Base-by-base conservation (phyloP, 2,797 vertebrate species). In the Melanitta fusca region DNA sequence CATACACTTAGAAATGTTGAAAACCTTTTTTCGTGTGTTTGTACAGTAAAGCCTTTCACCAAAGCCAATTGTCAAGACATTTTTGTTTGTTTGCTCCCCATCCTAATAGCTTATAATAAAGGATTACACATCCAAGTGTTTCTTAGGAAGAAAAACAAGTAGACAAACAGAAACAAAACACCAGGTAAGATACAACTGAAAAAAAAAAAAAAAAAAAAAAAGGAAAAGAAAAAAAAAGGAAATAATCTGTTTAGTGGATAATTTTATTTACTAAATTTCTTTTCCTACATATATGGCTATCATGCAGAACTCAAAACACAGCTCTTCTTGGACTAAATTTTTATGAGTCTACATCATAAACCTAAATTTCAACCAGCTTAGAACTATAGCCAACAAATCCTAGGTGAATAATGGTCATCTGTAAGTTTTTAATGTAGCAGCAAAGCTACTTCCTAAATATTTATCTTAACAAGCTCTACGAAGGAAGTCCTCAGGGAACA, bases 301-400 rank as follows among this genome's bases (percentile, higher is more conserved):
- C 18, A 66, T 0, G 0, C 1, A 62, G 45, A 89, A 82, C 6
- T 39, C 3, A 3, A 80, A 73, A 85, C 54, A 0, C 0, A n/a
- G 11, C 53, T 86, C 6, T 57, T 69, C 19, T 32, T 57, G 11
- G 5, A 36, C 12, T 71, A 43, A 27, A 56, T 71, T 64, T 79
- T 1, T 51, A 13, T 38, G 65, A 21, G 3, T 27, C 11, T 79
- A 51, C 24, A 64, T 27, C 56, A 16, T 36, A 81, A 73, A 74
- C 19, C 24, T 74, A 39, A 53, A 61, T 64, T 89, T 47, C 49
- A 74, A 84, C 16, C 74, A 80, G 3, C 3, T 57, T 84, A 60
- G 74, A 88, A 43, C 6, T 56, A n/a, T 2, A 74, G 27, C 2
- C 0, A 80, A 47, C 4, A 78, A 84, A 74, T 19, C 27, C 11